Conservation (phyloP, 2,888 invertebrate genomes). For the Drosophila neotestacea region DNA sequence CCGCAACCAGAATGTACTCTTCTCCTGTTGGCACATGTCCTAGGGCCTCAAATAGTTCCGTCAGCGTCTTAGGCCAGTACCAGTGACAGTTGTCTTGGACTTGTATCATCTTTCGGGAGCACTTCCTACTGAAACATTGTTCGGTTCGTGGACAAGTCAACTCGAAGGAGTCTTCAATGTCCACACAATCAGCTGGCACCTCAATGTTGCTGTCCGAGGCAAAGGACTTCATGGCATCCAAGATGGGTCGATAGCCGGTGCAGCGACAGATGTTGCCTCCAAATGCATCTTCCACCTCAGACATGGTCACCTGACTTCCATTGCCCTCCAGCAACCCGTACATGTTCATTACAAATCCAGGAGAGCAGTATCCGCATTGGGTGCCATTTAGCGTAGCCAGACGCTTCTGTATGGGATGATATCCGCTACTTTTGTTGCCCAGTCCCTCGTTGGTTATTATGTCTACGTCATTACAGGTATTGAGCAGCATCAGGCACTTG, state of each 20-base stretch:
- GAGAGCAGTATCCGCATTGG: slow-evolving; percentile 92
- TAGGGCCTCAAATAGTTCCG: slow-evolving; percentile 82
- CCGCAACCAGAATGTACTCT: slow-evolving; percentile 89
- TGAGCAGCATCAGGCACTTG: slow-evolving; percentile 88
- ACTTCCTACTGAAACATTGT: slow-evolving; percentile 39
- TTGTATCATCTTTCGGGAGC: slow-evolving; percentile 44
- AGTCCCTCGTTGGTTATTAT: slow-evolving; percentile 91
- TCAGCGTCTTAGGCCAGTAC: slow-evolving; percentile 76
- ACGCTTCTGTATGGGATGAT: slow-evolving; percentile 89
- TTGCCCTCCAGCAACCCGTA: slow-evolving; percentile 86
- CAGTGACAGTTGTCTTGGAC: slow-evolving; percentile 49
- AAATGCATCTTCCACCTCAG: slow-evolving; percentile 90
- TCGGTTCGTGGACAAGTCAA: too few relatives aligned
- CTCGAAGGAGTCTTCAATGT: slow-evolving; percentile 79
- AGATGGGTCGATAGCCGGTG: slow-evolving; percentile 92
- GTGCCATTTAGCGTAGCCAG: slow-evolving; percentile 89
- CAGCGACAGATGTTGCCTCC: slow-evolving; percentile 93
- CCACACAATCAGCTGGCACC: slow-evolving; percentile 85
- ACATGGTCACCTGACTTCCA: slow-evolving; percentile 86
- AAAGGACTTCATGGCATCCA: slow-evolving; percentile 92
- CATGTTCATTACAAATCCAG: slow-evolving; percentile 93
- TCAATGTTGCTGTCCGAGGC: slow-evolving; percentile 87
- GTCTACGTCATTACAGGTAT: slow-evolving; percentile 88
- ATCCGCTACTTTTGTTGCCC: slow-evolving; percentile 88
- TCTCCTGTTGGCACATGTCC: slow-evolving; percentile 72